These are phyloP conservation scores for Triops longicaudatus DNA, from an alignment of 1,140 invertebrate species.

Conservation along the genomic window DNA sequence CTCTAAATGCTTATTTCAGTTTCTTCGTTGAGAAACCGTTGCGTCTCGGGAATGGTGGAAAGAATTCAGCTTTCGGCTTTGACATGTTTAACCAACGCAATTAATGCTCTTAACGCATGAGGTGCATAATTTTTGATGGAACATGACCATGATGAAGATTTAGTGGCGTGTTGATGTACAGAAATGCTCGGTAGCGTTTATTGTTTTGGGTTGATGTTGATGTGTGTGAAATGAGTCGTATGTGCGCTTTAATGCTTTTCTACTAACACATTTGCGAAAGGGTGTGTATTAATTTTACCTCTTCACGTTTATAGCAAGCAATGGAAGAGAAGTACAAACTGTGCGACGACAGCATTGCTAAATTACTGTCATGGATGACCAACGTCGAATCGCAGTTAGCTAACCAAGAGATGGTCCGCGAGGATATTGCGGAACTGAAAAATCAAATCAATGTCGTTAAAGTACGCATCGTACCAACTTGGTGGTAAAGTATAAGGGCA, in stretches of 20 bases:
- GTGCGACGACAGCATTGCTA: slow-evolving; percentile 72
- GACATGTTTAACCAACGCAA: not conserved
- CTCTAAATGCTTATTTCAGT: slow-evolving; percentile 19
- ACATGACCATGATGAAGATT: slow-evolving; percentile 17
- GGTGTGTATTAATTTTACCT: slow-evolving; percentile 1
- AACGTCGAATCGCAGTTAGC: slow-evolving; percentile 79
- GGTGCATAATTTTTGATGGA: not conserved
- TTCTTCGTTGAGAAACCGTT: slow-evolving; percentile 16
- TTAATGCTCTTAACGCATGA: slow-evolving; percentile 12
- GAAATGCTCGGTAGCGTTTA: not conserved
- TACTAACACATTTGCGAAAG: not conserved
- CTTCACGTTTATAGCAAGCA: slow-evolving; percentile 60
- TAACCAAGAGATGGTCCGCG: slow-evolving; percentile 75
- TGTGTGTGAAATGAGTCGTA: not conserved
- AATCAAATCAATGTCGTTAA: slow-evolving; percentile 84
- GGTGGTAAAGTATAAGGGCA: not conserved
- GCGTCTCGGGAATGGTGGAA: not conserved
- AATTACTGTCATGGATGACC: slow-evolving; percentile 77
- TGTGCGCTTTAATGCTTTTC: not conserved
- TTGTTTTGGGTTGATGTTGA: not conserved
- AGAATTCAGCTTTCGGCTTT: not conserved
- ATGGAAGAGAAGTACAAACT: slow-evolving; percentile 87
- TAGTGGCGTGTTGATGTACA: not conserved
- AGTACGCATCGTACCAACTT: slow-evolving; percentile 42
- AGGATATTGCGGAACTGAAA: slow-evolving; percentile 75